phyloP scores from a whole-genome alignment of 2,888 invertebrate species.

The Hydrotaea cyrtoneurina region DNA sequence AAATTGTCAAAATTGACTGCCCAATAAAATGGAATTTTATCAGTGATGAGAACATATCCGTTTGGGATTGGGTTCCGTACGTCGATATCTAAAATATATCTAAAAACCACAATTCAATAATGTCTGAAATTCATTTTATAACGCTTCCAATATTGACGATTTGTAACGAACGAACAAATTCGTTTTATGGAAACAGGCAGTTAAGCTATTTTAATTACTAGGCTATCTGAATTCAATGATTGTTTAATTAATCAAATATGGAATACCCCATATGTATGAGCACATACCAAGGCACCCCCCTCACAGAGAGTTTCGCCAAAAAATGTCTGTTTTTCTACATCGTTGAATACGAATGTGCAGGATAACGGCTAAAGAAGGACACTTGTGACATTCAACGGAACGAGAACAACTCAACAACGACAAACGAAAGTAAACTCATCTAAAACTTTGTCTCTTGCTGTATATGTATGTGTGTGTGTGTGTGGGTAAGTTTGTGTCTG shows the following conservation, averaged over 20 bases:
- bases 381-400: conserved; percentile 56
- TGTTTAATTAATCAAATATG: background rate
- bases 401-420: background rate
- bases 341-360: conserved; percentile 2
- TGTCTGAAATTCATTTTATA: too few relatives aligned
- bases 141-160: too few relatives aligned
- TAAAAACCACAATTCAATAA: too few relatives aligned
- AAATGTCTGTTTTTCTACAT: background rate
- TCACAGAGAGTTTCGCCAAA: background rate
- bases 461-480: background rate
- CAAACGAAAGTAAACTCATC: background rate
- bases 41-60: too few relatives aligned
- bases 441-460: background rate
- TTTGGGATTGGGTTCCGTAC: too few relatives aligned
- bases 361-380: conserved; percentile 53
- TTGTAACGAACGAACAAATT: too few relatives aligned
- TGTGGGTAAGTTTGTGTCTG: background rate
- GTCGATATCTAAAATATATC: too few relatives aligned
- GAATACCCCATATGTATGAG: background rate
- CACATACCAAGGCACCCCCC: background rate
- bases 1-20: too few relatives aligned
- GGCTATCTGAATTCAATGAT: background rate
- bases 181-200: too few relatives aligned
- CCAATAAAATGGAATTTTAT: too few relatives aligned
- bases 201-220: too few relatives aligned